Conservation (phyloP, 53 echinoderm and acorn worm genomes). For the Patiria pectinifera region DNA sequence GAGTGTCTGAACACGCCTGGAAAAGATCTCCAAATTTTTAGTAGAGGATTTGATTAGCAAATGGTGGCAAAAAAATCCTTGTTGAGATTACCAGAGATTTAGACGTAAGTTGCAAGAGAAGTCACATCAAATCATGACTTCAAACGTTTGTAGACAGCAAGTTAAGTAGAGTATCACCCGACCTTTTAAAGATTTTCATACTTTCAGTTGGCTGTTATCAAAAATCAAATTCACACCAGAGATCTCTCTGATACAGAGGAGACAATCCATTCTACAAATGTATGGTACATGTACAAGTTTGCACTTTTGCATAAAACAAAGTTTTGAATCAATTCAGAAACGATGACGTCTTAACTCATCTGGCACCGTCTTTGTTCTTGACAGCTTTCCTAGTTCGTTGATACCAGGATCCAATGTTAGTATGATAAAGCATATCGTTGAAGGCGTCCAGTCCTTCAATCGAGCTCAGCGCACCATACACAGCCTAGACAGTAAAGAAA, state of each 20-base stretch:
- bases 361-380: constrained; percentile 30
- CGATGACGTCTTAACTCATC: background rate
- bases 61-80: too few species aligned
- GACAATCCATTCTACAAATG: background rate
- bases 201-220: background rate
- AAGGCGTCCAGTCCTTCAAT: constrained; percentile 96
- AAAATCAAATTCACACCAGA: background rate
- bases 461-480: constrained; percentile 92
- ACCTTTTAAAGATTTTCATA: too few species aligned
- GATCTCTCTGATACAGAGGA: too few species aligned
- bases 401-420: constrained; percentile 92
- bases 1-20: too few species aligned
- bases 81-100: too few species aligned
- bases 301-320: background rate
- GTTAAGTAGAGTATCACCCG: too few species aligned
- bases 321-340: background rate
- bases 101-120: too few species aligned
- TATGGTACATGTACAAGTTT: background rate
- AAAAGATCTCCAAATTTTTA: too few species aligned
- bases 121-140: too few species aligned
- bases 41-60: too few species aligned
- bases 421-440: constrained; percentile 89
- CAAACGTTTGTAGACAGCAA: too few species aligned
- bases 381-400: constrained; percentile 82
- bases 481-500: constrained; percentile 62